phyloP scores from a whole-genome alignment of 2,797 vertebrate species.

The Coregonus ussuriensis region DNA sequence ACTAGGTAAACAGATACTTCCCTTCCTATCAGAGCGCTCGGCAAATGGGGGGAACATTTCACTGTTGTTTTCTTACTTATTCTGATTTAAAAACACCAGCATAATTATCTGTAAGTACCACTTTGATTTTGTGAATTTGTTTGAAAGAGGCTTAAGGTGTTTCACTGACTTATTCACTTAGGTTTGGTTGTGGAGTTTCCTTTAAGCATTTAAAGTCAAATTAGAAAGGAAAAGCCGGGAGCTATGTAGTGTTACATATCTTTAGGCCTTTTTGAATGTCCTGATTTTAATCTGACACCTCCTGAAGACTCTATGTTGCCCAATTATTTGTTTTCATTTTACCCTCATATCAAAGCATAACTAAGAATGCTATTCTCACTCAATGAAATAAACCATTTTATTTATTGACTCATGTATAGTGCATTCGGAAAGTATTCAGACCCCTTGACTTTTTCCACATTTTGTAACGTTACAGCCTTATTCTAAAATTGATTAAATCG shows the following conservation, averaged over 20 bases:
- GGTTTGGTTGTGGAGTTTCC: constrained; percentile 55
- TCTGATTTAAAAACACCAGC: constrained; percentile 71
- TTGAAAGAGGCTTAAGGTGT: constrained; percentile 78
- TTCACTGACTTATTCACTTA: constrained; percentile 67
- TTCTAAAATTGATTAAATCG: no score
- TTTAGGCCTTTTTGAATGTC: constrained; percentile 67
- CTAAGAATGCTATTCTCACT: no score
- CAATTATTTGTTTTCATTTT: no score
- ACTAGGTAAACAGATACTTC: constrained; percentile 87
- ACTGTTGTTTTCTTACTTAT: constrained; percentile 78
- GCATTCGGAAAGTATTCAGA: no score
- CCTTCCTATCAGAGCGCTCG: constrained; percentile 73
- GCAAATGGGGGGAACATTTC: constrained; percentile 62
- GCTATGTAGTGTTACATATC: constrained; percentile 68
- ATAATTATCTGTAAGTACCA: constrained; percentile 82
- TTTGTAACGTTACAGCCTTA: no score
- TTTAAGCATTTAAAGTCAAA: constrained; percentile 64
- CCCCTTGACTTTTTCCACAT: no score
- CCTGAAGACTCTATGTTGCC: constrained; percentile 22
- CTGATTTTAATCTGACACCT: constrained; percentile 79
- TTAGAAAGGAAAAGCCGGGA: constrained; percentile 62
- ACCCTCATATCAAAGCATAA: no score
- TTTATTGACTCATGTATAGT: no score
- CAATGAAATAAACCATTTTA: no score
- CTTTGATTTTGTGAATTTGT: constrained; percentile 78